A percentile compares a stretch with the other conserved stretches of the same genome.
phyloP scores from a whole-genome alignment of 2,888 invertebrate genomes.

The Cantharis rustica region DNA sequence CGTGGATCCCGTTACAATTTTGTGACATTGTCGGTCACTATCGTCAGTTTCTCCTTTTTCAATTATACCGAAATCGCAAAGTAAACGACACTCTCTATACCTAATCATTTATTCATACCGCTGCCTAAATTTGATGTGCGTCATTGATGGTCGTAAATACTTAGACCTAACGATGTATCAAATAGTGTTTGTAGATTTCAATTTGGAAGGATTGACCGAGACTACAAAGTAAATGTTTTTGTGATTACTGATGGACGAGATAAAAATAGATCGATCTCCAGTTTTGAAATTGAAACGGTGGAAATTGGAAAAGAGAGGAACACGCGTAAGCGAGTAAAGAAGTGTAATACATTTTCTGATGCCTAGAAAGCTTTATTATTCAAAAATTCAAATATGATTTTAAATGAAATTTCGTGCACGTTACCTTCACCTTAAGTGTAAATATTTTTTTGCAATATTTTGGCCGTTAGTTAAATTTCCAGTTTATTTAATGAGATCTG shows the following conservation, averaged over 20 bases:
- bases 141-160: constrained; percentile 23
- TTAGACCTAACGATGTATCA: constrained; percentile 33
- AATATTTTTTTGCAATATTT: background rate
- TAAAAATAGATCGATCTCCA: constrained; percentile 50
- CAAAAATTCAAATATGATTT: constrained; percentile 52
- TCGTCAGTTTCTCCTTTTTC: constrained; percentile 40
- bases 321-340: constrained; percentile 44
- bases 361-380: constrained; percentile 49
- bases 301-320: constrained; percentile 49
- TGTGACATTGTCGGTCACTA: constrained; percentile 43
- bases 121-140: constrained; percentile 31
- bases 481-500: background rate
- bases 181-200: constrained; percentile 34
- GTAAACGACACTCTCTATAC: constrained; percentile 2
- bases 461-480: background rate
- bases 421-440: background rate
- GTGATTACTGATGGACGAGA: constrained; percentile 52
- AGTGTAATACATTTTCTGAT: constrained; percentile 39
- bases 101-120: constrained; percentile 17
- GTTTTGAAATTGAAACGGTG: constrained; percentile 51
- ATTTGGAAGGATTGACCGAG: constrained; percentile 40
- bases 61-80: constrained; percentile 38
- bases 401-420: constrained; percentile 25
- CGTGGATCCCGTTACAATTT: constrained; percentile 66
- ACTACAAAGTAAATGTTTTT: constrained; percentile 43